Conservation (phyloP, 2,113 vertebrate species). For the Zeus faber region DNA sequence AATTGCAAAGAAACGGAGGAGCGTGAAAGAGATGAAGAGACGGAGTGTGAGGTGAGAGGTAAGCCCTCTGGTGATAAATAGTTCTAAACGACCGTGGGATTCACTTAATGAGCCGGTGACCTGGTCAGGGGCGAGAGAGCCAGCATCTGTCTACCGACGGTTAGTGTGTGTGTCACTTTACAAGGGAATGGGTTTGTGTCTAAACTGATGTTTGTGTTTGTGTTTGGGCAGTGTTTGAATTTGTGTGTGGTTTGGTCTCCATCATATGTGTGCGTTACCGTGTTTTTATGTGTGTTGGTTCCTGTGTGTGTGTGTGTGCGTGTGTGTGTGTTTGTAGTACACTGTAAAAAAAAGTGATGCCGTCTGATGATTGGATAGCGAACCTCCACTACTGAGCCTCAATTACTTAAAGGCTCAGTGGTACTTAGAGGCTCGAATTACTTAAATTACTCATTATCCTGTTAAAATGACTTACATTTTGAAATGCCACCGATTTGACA, state of each 20-base stretch:
- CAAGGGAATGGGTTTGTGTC: not conserved
- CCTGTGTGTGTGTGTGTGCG: not conserved
- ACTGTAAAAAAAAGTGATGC: no score
- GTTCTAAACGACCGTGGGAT: constrained; percentile 41
- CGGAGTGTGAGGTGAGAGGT: not conserved
- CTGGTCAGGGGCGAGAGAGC: constrained; percentile 33
- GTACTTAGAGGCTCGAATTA: no score
- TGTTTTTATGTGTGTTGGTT: not conserved
- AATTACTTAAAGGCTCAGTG: no score
- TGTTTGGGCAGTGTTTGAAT: not conserved
- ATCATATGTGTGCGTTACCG: not conserved
- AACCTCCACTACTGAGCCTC: no score
- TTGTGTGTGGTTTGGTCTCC: not conserved
- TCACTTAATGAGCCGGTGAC: constrained; percentile 44
- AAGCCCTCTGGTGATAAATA: constrained; percentile 32
- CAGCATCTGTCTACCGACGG: constrained; percentile 19
- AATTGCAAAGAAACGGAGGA: not conserved
- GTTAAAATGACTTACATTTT: no score
- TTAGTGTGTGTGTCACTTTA: not conserved
- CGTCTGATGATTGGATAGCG: no score
- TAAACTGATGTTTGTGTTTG: not conserved
- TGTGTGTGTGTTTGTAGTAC: constrained; percentile 21
- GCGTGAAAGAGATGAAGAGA: not conserved
- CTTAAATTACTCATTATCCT: no score
- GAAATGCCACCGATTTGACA: no score